Evolutionary conservation across 2,113 vertebrate genomes (phyloP), one percentile per base, ranked within the genome.

Genomic region (Oxyura jamaicensis): DNA sequence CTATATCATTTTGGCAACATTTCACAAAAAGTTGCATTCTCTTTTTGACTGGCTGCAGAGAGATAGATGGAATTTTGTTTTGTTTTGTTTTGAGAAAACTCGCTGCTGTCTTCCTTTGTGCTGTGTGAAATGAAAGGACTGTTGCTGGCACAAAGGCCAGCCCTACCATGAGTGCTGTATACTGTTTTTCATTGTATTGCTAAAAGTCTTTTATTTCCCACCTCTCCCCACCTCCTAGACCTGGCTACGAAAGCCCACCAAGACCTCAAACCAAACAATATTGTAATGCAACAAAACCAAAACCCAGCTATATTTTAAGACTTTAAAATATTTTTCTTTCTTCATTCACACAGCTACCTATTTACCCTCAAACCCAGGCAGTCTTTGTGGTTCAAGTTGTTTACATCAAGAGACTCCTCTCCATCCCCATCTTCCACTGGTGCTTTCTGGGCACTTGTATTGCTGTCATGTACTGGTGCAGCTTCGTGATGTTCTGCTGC

Each of bases 61-160:
- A 11, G 44, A 59, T 65, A 71, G 22, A 48, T 39, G 5, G 39
- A 41, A 1, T 78, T 90, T 90, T 53, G 39, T 78, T 90, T 90
- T 58, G 39, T 88, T 71, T 56, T 36, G 69, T 84, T 76, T 79
- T n/a, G 53, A 94, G 88, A 79, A 90, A 90, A 48, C 33, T 17
- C 44, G 26, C 52, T 58, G 8, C 58, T 88, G 35, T 86, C 76
- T 88, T 78, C 55, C 62, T 95, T 86, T 96, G 90, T 94, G 60
- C 41, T 56, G 23, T 0, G 1, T 66, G 77, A 90, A 92, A 66
- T 73, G 48, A 93, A 95, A 95, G n/a, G 56, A 53, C 48, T 75
- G 15, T 67, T 48, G 36, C 50, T 42, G 60, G 68, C 58, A 74
- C 42, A 58, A 83, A 84, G 60, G 63, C 68, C 50, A 84, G 56